Evolutionary conservation across 1,140 invertebrate genomes (phyloP), one percentile per base, ranked within the genome.

Genomic region (Ptiloglossa arizonensis): DNA sequence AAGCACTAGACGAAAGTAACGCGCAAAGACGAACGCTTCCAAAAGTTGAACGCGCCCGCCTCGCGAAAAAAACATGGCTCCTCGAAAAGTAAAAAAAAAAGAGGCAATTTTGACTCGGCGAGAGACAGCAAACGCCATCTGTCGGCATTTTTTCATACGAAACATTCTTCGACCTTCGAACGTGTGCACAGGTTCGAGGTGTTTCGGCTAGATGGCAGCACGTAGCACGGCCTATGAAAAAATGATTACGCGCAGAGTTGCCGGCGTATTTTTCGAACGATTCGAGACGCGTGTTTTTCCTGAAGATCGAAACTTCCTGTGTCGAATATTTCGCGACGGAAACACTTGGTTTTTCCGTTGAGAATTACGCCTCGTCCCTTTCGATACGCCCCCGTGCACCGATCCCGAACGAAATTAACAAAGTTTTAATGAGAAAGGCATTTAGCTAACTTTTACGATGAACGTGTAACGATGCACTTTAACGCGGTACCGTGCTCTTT

Each of bases 381-480:
- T 67, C 27, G 35, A 17, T 29, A 52, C 27, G n/a, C 27, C 44
- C n/a, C 11, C 24, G 48, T 63, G 56, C 35, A 9, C 11, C 56
- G 48, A 77, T 63, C 44, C 62, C 63, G n/a, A 75, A 78, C 69
- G 79, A 80, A 86, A 88, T 88, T 87, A 86, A 78, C 76, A 87
- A 87, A 86, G 85, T 88, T 87, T 86, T 88, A 86, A 88, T 87
- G 83, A 86, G 81, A 88, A 86, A 82, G 81, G 79, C 80, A 86
- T 87, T 86, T 84, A 86, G 75, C 83, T 79, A 87, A 87, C 86
- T 87, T 87, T 86, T 81, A 82, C 79, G 79, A 62, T 56, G 46
- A 77, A 77, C 74, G 74, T 71, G 75, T 71, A 77, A 77, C 68
- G 73, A 76, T 76, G 73, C 46, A 77, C 68, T 77, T 77, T 70